Evolutionary conservation across 2,888 invertebrate species (phyloP).

Genomic region (Seira musarum): DNA sequence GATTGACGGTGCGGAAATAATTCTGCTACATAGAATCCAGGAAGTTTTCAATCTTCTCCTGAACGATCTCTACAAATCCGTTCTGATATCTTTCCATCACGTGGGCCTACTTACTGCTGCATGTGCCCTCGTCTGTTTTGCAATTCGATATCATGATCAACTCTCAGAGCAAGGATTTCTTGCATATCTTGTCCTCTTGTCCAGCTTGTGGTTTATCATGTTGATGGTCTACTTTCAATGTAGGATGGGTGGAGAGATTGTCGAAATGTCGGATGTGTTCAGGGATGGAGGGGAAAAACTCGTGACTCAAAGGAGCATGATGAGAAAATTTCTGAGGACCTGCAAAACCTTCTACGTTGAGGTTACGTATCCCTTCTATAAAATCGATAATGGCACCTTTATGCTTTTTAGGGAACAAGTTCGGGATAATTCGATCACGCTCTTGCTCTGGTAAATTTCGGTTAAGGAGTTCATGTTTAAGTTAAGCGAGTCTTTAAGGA

Average conservation of each 20-base stretch:
- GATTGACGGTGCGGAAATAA: not conserved
- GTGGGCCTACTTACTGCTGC: not conserved
- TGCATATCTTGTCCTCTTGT: not conserved
- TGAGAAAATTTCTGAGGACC: conserved; percentile 3
- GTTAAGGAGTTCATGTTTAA: too few relatives aligned
- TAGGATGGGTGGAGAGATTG: not conserved
- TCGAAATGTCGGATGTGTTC: not conserved
- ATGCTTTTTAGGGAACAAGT: not conserved
- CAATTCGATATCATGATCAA: not conserved
- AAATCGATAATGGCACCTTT: not conserved
- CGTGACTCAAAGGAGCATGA: not conserved
- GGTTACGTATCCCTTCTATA: conserved; percentile 17
- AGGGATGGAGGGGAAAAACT: not conserved
- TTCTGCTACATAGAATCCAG: not conserved
- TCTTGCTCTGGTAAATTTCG: too few relatives aligned
- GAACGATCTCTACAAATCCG: not conserved
- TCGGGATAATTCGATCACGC: too few relatives aligned
- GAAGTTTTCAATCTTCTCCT: not conserved
- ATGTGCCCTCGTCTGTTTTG: not conserved
- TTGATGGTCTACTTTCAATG: not conserved
- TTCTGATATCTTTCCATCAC: not conserved
- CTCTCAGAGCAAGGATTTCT: not conserved
- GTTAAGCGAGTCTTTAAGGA: too few relatives aligned
- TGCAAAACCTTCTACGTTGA: conserved; percentile 4
- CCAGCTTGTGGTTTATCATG: not conserved